Conservation (phyloP, 1,140 invertebrate species). For the Palaemon carinicauda region DNA sequence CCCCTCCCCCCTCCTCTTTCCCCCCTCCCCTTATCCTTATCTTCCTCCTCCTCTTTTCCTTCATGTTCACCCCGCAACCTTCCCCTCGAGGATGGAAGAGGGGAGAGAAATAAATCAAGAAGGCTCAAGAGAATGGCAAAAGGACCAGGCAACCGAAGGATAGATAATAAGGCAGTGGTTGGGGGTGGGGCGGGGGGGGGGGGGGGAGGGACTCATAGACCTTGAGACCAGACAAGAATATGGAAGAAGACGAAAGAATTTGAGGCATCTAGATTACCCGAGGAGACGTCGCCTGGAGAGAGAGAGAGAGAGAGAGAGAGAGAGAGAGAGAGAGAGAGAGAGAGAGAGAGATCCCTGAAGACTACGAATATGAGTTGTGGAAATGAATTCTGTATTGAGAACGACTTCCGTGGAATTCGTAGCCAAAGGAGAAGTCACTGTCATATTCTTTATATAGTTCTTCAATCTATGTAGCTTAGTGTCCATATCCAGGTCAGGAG, state of each 20-base stretch:
- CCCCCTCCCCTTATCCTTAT: not conserved
- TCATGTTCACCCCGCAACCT: too few species aligned
- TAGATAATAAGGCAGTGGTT: not conserved
- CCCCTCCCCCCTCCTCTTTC: not conserved
- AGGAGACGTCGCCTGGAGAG: not conserved
- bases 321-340: not conserved
- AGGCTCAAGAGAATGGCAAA: not conserved
- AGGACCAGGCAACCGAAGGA: not conserved
- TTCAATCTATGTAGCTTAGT: too few species aligned
- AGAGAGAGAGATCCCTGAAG: not conserved
- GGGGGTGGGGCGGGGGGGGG: not conserved
- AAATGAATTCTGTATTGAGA: not conserved
- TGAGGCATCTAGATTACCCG: not conserved
- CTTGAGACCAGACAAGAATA: not conserved
- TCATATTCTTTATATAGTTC: too few species aligned
- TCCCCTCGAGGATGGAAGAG: too few species aligned
- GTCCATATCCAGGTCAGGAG: too few species aligned
- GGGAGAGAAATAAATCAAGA: too few species aligned
- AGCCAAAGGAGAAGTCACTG: too few species aligned
- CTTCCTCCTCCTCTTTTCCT: constrained; percentile 7
- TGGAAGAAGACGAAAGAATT: not conserved
- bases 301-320: constrained; percentile 1
- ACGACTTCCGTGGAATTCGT: not conserved
- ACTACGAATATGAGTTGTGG: not conserved
- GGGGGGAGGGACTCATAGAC: not conserved